These are phyloP conservation scores for Apis dorsata DNA, from an alignment of 1,140 invertebrate species.

Conservation along the genomic window DNA sequence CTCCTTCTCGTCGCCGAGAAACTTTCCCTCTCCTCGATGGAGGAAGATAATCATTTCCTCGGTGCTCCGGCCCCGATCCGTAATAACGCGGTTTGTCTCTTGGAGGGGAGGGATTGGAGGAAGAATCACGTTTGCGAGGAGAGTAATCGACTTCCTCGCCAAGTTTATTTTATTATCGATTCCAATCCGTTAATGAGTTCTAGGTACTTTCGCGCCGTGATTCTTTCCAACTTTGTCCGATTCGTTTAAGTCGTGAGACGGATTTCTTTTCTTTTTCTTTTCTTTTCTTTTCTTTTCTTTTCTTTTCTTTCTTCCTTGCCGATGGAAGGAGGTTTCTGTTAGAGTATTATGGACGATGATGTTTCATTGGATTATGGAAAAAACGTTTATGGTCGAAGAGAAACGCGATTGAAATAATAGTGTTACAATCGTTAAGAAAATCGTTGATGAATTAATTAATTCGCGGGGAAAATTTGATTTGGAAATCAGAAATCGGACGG, in stretches of 20 bases:
- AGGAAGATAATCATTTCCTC: constrained; percentile 57
- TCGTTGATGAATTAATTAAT: too few relatives aligned
- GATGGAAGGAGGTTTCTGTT: too few relatives aligned
- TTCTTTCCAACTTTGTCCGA: neutral
- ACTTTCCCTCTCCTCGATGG: constrained; percentile 56
- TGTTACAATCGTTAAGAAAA: too few relatives aligned
- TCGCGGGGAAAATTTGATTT: neutral
- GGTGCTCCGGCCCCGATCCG: neutral
- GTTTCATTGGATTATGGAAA: too few relatives aligned
- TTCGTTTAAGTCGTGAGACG: neutral
- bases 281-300: too few relatives aligned
- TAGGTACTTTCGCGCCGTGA: neutral
- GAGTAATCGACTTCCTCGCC: constrained; percentile 8
- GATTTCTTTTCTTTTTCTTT: too few relatives aligned
- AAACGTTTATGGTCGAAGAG: too few relatives aligned
- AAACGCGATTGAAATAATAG: too few relatives aligned
- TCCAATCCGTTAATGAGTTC: constrained; percentile 19
- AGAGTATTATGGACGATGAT: too few relatives aligned
- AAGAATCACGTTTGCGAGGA: neutral
- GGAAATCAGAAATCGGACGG: neutral
- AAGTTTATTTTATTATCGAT: constrained; percentile 44
- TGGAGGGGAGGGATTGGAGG: too few relatives aligned
- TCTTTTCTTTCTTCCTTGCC: neutral
- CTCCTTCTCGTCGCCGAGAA: constrained; percentile 55
- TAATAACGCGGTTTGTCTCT: constrained; percentile 32